Evolutionary conservation across 2,797 vertebrate species (phyloP), one percentile per base, ranked within the genome.

Genomic region (Pseudocheirus occidentalis): DNA sequence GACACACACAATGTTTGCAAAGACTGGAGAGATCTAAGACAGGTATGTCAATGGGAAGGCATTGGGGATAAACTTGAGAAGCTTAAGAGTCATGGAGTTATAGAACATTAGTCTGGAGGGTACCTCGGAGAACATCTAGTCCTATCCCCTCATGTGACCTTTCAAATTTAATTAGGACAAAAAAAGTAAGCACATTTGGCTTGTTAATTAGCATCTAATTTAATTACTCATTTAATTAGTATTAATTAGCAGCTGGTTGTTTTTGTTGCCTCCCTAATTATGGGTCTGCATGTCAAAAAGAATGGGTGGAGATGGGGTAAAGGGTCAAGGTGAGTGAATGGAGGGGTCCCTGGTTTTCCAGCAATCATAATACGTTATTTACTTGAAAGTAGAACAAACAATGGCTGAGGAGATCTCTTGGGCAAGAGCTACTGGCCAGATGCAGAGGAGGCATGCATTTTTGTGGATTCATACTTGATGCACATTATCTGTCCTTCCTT

Each of bases 161-260:
- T 96, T 96, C 94, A 94, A 95, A 73, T 90, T 91, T 89, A 95
- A 94, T 58, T 92, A 40, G 9, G 94, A 58, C 73, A 87, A 46
- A 95, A 92, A 90, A 95, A 93, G 92, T 91, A 95, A 96, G 91
- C 58, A 94, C 92, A 94, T 95, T 73, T 34, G 94, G 94, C 93
- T 97, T 96, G 97, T 97, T 28, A 96, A 96, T 94, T 94, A 95
- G 95, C 87, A 95, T 95, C 97, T 96, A 95, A 93, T 96, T 95
- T 96, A 96, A 96, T 95, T 95, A 89, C 46, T 95, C 62, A 92
- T 90, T 95, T 97, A 97, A 97, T 97, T 97, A 96, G 96, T 96
- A 96, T 96, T 96, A 96, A 98, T 98, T 97, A 97, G 94, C 94
- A 95, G 94, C 95, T 95, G 28, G n/a, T 95, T 95, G 95, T 95